Evolutionary conservation across 2,797 vertebrate genomes (phyloP), one percentile per base, ranked within the genome.

Genomic region (Diglossa cyanea): DNA sequence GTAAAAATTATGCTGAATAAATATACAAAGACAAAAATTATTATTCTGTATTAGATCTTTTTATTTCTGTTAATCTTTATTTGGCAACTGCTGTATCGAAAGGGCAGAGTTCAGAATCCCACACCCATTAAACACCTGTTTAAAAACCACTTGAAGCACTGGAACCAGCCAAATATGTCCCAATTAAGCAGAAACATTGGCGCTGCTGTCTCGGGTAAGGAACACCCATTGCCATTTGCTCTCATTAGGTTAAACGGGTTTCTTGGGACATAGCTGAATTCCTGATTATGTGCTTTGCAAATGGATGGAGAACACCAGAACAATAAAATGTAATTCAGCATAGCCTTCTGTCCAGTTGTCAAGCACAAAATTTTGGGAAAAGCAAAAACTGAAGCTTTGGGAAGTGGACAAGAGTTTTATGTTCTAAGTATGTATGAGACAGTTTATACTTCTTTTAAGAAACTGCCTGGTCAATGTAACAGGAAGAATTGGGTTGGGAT

Each of bases 41-140:
- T 88, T 93, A 75, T 81, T 71, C 76, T 30, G 47, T 48, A 75
- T 72, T 90, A 88, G 54, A 83, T 70, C 17, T 83, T 93, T 88
- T 72, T 83, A 90, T 90, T 80, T 89, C 78, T 84, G 47, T 73
- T 96, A 89, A 93, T 94, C 87, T 85, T 88, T 92, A 83, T 94
- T 90, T 96, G 95, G 92, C 91, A 90, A 88, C 70, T 93, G 77
- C 80, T 60, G 42, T 51, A 95, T 87, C 82, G 76, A 95, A 94
- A 91, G 84, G 86, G 67, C 88, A 94, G 84, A 96, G 85, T 94
- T 93, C 84, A 95, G 86, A 94, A 90, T 90, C 90, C 91, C 72
- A 87, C 54, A 90, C 62, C 92, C 89, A 95, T 97, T 95, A 96
- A 93, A 95, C 94, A 96, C 94, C 94, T 96, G 96, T 95, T 97